Base-by-base conservation (phyloP, 2,888 invertebrate genomes). In the Patella pellucida region DNA sequence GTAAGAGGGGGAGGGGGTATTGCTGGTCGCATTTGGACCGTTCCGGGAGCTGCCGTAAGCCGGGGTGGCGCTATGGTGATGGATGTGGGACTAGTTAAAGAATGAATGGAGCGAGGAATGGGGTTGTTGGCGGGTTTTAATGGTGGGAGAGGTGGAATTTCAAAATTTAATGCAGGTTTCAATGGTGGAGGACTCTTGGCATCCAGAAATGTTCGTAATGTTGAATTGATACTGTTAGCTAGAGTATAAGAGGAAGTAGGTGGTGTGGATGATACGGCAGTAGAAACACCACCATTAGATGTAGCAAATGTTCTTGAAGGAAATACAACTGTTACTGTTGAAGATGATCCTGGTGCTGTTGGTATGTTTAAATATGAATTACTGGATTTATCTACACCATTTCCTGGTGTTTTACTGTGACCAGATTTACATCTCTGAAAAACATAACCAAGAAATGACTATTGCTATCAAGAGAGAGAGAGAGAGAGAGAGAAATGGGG, bases 31-130 rank as follows among this genome's bases (percentile, higher is more conserved):
- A 27, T 54, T n/a, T 56, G 71, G 51, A 68, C 16, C 19, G 73
- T 31, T 23, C 73, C 78, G 14, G 79, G 69, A 51, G 79, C 71
- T 15, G 74, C 72, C n/a, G 68, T 76, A 9, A 79, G 62, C 2
- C 69, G 71, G 27, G 78, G 75, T 7, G 74, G 74, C 16, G 74
- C 74, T 15, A 74, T 23, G 27, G 75, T 15, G 16, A 72, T 73
- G 41, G 54, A 15, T n/a, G 75, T 19, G 41, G 68, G 14, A 52
- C 51, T 23, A 1, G 41, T 14, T 31, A 52, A 68, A 27, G 71
- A 14, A 51, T 62, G 73, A 31, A 71, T 41, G 4, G 27, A 41
- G 31, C 12, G 41, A 27, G 68, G 31, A 73, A 51, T n/a, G 71
- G 70, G 9, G 23, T 71, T 27, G 50, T 69, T 15, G 71, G 67